phyloP scores from a whole-genome alignment of 1,140 invertebrate genomes.

The Hyles vespertilio region DNA sequence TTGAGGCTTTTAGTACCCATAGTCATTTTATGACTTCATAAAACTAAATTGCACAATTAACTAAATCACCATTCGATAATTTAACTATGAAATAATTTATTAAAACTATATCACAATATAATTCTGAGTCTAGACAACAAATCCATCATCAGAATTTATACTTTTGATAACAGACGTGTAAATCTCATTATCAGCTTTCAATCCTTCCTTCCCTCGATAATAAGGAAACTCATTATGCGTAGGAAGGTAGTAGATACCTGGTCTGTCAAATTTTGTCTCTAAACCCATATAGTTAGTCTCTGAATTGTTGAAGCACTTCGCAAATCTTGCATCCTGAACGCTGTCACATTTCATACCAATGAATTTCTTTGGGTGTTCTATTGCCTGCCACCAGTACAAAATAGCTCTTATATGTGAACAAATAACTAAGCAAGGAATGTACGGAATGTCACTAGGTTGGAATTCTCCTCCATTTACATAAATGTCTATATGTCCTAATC shows the following conservation, averaged over 20 bases:
- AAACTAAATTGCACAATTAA: too few species aligned
- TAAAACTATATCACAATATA: not conserved
- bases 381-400: constrained; percentile 59
- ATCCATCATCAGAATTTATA: constrained; percentile 47
- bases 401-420: constrained; percentile 55
- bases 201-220: constrained; percentile 49
- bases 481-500: constrained; percentile 83
- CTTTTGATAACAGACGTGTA: constrained; percentile 35
- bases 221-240: constrained; percentile 62
- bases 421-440: constrained; percentile 52
- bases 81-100: too few species aligned
- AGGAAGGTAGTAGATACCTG: constrained; percentile 54
- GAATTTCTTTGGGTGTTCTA: constrained; percentile 60
- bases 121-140: constrained; percentile 23
- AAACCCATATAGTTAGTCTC: constrained; percentile 44
- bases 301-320: constrained; percentile 49
- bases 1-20: too few species aligned
- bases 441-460: constrained; percentile 76
- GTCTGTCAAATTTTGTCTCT: constrained; percentile 44
- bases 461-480: constrained; percentile 84
- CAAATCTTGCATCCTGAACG: constrained; percentile 52
- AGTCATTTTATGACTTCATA: too few species aligned
- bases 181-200: constrained; percentile 54
- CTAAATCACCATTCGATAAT: too few species aligned
- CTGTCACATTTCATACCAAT: constrained; percentile 50